Evolutionary conservation across 2,113 vertebrate species (phyloP).

Genomic region (Columba janthina): DNA sequence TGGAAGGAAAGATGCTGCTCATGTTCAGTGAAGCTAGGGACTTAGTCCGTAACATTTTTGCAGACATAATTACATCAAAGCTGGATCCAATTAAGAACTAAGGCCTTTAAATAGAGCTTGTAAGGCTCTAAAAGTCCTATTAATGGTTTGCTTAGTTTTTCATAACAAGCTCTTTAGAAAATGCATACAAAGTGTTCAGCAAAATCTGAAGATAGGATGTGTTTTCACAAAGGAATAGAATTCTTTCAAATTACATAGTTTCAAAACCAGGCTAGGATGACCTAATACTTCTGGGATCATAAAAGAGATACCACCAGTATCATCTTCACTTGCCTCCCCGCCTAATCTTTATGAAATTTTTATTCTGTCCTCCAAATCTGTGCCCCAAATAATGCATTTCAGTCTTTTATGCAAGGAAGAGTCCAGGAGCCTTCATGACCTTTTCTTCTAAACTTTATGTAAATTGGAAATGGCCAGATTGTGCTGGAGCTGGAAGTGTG

Average conservation of each 20-base stretch:
- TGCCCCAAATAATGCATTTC: not conserved
- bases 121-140: not conserved
- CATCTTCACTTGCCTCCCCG: no score
- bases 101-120: not conserved
- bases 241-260: not conserved
- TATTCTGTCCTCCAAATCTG: not conserved
- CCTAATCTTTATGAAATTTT: not conserved
- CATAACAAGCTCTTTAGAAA: not conserved
- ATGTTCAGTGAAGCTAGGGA: not conserved
- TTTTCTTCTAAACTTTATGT: not conserved
- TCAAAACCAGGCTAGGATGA: not conserved
- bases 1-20: not conserved
- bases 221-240: not conserved
- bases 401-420: not conserved
- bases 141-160: not conserved
- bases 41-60: not conserved
- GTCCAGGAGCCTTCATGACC: not conserved
- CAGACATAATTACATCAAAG: conserved; percentile 1
- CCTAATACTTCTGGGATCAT: not conserved
- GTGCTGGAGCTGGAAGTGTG: not conserved
- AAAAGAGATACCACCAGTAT: not conserved
- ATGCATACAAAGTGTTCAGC: not conserved
- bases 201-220: not conserved
- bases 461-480: not conserved
- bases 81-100: not conserved